phyloP scores from a whole-genome alignment of 2,797 vertebrate species.

The Galago senegalensis region DNA sequence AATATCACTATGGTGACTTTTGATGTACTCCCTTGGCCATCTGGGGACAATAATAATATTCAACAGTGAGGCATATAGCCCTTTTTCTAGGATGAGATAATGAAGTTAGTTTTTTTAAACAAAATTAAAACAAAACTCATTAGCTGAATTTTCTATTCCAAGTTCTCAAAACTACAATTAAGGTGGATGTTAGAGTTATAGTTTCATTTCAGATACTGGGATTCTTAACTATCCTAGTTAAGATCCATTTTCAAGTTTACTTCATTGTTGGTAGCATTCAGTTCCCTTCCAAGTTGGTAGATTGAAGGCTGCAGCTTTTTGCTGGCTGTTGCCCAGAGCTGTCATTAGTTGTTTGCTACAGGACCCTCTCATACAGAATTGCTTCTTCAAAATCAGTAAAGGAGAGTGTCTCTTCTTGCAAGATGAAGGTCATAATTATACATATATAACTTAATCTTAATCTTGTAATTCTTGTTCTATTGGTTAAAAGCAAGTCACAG shows the following conservation, averaged over 20 bases:
- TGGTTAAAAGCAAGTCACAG: constrained; percentile 6
- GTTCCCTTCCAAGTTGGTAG: neutral
- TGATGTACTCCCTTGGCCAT: too few species aligned
- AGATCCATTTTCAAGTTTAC: neutral
- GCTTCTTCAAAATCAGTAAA: neutral
- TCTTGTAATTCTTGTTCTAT: neutral
- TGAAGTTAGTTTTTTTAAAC: neutral
- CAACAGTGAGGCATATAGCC: too few species aligned
- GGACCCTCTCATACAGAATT: neutral
- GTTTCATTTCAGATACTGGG: neutral
- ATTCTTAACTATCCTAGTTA: neutral
- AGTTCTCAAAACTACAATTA: neutral
- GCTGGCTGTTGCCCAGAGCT: neutral
- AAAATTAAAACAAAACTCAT: neutral
- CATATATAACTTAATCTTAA: neutral
- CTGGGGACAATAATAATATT: too few species aligned
- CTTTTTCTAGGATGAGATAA: too few species aligned
- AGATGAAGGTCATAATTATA: neutral
- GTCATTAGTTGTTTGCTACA: neutral
- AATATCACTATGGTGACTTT: too few species aligned
- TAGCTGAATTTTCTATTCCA: neutral
- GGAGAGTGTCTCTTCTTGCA: neutral
- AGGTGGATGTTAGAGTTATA: neutral
- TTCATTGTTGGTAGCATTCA: neutral
- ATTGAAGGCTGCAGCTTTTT: neutral